phyloP scores from a whole-genome alignment of 37 sponge, comb jelly and placozoan genomes.

The Hexactinellida sp. region DNA sequence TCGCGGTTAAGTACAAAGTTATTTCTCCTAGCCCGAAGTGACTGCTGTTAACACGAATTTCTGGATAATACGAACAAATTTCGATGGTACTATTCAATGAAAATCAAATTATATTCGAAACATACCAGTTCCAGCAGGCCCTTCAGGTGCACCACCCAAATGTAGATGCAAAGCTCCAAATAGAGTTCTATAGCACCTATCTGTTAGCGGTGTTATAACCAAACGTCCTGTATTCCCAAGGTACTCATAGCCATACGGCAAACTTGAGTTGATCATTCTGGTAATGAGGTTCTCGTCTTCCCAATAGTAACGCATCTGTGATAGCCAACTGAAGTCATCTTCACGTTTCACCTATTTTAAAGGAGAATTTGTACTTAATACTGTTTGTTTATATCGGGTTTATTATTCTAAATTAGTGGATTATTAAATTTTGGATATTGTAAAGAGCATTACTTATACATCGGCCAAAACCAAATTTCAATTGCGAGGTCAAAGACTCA shows the following conservation, averaged over 20 bases:
- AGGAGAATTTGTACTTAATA: neutral
- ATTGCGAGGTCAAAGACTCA: no score
- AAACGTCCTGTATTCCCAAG: constrained; percentile 90
- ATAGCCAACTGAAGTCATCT: constrained; percentile 93
- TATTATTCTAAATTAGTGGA: no score
- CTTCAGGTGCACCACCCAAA: constrained; percentile 98
- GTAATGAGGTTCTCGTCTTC: constrained; percentile 89
- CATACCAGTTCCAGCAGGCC: constrained; percentile 98
- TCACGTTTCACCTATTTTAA: constrained; percentile 68
- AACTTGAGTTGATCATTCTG: constrained; percentile 92
- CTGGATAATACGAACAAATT: no score
- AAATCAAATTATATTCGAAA: no score
- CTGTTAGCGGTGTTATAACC: constrained; percentile 98
- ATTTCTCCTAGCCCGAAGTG: no score
- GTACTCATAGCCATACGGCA: constrained; percentile 98
- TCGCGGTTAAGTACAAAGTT: no score
- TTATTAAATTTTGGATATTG: no score
- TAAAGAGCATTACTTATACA: no score
- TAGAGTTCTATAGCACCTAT: constrained; percentile 88
- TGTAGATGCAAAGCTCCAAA: constrained; percentile 98
- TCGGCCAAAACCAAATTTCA: no score
- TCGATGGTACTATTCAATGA: no score
- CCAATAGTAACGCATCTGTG: constrained; percentile 98
- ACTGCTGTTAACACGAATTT: no score
- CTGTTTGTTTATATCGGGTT: neutral